Evolutionary conservation across 2,113 vertebrate genomes (phyloP), one percentile per base, ranked within the genome.

Genomic region (Columba janthina): DNA sequence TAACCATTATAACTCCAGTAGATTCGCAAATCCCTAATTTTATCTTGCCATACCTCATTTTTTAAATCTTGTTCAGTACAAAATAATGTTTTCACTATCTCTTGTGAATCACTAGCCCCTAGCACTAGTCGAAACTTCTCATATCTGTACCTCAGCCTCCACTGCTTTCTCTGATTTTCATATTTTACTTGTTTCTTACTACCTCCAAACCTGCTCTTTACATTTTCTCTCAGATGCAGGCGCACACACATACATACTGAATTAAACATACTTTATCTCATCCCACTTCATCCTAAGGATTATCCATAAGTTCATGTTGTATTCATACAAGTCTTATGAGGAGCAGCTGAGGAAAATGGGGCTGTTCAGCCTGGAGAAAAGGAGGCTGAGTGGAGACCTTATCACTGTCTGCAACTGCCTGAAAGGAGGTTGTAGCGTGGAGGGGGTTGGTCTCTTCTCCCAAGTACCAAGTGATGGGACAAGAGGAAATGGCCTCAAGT

Each of bases 221-320:
- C 21, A 46, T 86, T 73, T 77, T 42, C 10, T 13, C 29, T 90
- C 50, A 32, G 26, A 53, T 18, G 79, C 4, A 65, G 38, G 70
- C 36, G 22, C 17, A 72, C 1, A 1, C 5, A 74, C 11, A 44
- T 3, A 21, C 10, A 5, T 18, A 73, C 9, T 0, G 2, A 88
- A 76, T 50, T 74, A 40, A 80, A 79, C 11, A 56, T 53, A 38
- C 12, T 87, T 82, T 38, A 29, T 32, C 50, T 79, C 90, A 60
- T 57, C 26, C 24, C 18, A 50, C 18, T 85, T 83, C 32, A 73
- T 36, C 50, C 19, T 70, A 80, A 86, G 15, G 18, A 70, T 73
- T 57, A 61, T 44, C 85, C 18, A 31, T 80, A 18, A 46, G 18
- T 46, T 46, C 44, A 46, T 46, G 44, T 46, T 46, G 44, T 46